Evolutionary conservation across 1,140 invertebrate species (phyloP).

Genomic region (Heliconius himera): DNA sequence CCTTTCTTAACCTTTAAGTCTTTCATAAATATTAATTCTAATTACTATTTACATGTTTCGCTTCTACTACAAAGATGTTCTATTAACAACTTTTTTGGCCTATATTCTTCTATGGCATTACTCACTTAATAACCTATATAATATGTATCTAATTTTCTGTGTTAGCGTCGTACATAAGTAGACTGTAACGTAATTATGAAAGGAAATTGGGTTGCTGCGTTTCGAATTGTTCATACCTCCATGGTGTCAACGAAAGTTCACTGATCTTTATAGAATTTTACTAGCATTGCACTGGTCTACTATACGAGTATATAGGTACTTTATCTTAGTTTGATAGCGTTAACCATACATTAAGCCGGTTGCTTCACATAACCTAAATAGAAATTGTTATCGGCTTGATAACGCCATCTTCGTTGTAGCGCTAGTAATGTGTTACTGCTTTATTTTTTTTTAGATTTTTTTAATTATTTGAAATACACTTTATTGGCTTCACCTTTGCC

Average conservation of each 20-base stretch:
- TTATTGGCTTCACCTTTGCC: too few relatives aligned
- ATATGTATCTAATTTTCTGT: slow-evolving; percentile 29
- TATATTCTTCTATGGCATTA: not conserved
- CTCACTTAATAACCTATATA: slow-evolving; percentile 1
- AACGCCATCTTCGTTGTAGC: slow-evolving; percentile 10
- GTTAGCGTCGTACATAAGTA: slow-evolving; percentile 49
- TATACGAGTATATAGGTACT: not conserved
- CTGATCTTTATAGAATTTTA: slow-evolving; percentile 42
- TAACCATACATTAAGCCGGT: not conserved
- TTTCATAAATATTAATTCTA: too few relatives aligned
- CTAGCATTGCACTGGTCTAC: slow-evolving; percentile 13
- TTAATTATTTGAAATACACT: too few relatives aligned
- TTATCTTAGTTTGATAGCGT: slow-evolving; percentile 10
- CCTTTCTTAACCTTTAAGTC: too few relatives aligned
- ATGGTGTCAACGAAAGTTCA: slow-evolving; percentile 47
- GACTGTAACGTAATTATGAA: slow-evolving; percentile 69
- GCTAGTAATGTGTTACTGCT: not conserved
- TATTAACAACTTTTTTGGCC: not conserved
- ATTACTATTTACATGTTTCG: too few relatives aligned
- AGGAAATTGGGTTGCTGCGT: slow-evolving; percentile 69
- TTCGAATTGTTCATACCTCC: slow-evolving; percentile 45
- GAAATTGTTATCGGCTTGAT: slow-evolving; percentile 28
- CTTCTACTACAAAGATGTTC: not conserved
- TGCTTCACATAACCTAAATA: slow-evolving; percentile 13
- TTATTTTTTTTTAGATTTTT: not conserved